Evolutionary conservation across 1,140 invertebrate genomes (phyloP).

Genomic region (Popillia japonica): DNA sequence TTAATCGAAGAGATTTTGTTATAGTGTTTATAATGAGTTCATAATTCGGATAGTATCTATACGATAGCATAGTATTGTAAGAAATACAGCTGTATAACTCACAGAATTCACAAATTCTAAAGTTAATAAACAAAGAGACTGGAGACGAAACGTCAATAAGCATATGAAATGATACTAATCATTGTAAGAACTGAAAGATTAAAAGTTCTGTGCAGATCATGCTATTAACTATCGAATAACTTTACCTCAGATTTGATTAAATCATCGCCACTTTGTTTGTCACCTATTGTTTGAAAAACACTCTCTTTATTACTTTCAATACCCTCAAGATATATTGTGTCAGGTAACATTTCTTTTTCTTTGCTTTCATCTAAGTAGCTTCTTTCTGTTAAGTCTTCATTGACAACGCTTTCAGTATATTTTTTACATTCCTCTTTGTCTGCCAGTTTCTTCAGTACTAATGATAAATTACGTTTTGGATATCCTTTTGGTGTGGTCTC

Average conservation of each 20-base stretch:
- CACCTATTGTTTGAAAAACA: conserved; percentile 39
- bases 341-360: background rate
- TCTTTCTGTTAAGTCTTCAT: conserved; percentile 6
- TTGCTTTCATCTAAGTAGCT: background rate
- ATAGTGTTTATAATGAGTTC: too few species aligned
- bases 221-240: background rate
- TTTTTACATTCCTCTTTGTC: conserved; percentile 25
- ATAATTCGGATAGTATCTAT: too few species aligned
- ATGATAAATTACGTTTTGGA: conserved; percentile 5
- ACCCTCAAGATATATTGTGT: conserved; percentile 34
- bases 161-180: background rate
- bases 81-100: too few species aligned
- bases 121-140: too few species aligned
- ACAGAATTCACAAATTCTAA: too few species aligned
- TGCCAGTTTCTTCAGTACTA: conserved; percentile 6
- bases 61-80: too few species aligned
- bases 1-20: too few species aligned
- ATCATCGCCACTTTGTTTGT: background rate
- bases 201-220: too few species aligned
- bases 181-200: too few species aligned
- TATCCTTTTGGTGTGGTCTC: background rate
- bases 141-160: background rate
- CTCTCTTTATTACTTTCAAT: conserved; percentile 31
- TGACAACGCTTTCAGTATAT: conserved; percentile 1
- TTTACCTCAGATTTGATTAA: conserved; percentile 41